These are phyloP conservation scores for Pelvicachromis taeniatus DNA, from an alignment of 2,113 vertebrate species.

Conservation along the genomic window DNA sequence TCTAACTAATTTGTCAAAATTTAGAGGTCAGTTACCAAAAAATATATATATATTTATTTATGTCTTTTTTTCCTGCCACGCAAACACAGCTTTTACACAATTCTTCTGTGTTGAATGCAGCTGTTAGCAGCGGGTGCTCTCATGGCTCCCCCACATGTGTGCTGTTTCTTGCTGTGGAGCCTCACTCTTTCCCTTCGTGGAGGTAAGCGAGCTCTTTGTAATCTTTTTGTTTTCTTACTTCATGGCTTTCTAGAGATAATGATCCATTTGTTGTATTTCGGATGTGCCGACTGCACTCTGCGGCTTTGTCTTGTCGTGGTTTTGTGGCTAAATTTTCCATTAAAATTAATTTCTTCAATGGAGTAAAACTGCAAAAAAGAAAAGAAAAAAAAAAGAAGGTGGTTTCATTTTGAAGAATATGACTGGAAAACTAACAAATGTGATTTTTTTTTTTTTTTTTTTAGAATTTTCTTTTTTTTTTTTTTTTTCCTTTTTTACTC, in stretches of 20 bases:
- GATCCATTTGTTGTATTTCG: not conserved
- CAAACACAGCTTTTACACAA: not conserved
- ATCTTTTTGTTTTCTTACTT: not conserved
- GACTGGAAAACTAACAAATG: not conserved
- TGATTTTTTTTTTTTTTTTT: not conserved
- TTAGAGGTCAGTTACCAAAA: not conserved
- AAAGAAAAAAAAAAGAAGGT: not conserved
- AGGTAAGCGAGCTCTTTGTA: slow-evolving; percentile 6
- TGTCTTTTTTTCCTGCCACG: not conserved
- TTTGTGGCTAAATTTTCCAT: not conserved
- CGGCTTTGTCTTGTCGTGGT: not conserved
- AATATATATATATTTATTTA: not conserved
- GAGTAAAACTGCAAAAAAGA: not conserved
- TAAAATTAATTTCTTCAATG: not conserved
- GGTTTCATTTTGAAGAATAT: rapidly evolving
- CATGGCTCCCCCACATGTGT: slow-evolving; percentile 31
- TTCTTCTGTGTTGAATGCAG: not conserved
- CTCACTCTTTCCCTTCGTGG: not conserved
- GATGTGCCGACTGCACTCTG: not conserved
- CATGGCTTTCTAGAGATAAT: not conserved
- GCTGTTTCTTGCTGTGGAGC: not conserved
- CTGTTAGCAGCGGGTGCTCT: not conserved
- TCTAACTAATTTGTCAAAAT: not conserved
- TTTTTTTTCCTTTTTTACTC: too few relatives aligned
- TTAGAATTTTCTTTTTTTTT: too few relatives aligned